Conservation (phyloP, 2,888 invertebrate species). For the Pimpla rufipes region DNA sequence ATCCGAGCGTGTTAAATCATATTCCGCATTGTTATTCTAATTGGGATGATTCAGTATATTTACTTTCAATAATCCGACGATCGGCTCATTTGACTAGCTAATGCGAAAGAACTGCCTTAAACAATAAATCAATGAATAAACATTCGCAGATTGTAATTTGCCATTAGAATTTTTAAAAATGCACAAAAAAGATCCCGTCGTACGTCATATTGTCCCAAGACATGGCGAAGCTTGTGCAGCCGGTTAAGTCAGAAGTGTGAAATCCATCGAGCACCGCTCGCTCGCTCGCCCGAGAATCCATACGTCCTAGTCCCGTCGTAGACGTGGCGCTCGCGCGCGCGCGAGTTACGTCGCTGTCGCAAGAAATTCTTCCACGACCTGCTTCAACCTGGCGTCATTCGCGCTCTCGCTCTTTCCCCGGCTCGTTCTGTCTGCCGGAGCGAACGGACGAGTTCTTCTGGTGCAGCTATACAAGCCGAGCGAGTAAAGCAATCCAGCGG, state of each 20-base stretch:
- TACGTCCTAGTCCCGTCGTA: neutral
- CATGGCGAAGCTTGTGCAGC: neutral
- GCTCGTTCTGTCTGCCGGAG: neutral
- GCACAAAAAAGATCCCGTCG: too few relatives aligned
- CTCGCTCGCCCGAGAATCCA: neutral
- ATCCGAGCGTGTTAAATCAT: too few relatives aligned
- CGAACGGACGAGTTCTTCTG: constrained; percentile 4
- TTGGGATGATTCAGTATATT: too few relatives aligned
- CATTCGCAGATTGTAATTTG: too few relatives aligned
- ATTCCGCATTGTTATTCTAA: too few relatives aligned
- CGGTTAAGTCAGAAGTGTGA: constrained; percentile 3
- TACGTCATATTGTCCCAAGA: neutral
- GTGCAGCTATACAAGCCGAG: neutral
- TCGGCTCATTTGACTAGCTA: too few relatives aligned
- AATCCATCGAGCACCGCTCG: constrained; percentile 8
- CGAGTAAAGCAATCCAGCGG: constrained; percentile 4
- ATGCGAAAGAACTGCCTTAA: too few relatives aligned
- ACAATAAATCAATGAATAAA: too few relatives aligned
- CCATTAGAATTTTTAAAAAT: too few relatives aligned
- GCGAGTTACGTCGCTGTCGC: constrained; percentile 46
- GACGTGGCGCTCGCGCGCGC: constrained; percentile 27
- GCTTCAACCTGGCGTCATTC: constrained; percentile 44
- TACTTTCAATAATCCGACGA: too few relatives aligned
- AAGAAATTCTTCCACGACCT: constrained; percentile 58
- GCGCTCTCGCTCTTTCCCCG: neutral